Base-by-base conservation (phyloP, 2,888 invertebrate genomes). In the Cactoblastis cactorum region DNA sequence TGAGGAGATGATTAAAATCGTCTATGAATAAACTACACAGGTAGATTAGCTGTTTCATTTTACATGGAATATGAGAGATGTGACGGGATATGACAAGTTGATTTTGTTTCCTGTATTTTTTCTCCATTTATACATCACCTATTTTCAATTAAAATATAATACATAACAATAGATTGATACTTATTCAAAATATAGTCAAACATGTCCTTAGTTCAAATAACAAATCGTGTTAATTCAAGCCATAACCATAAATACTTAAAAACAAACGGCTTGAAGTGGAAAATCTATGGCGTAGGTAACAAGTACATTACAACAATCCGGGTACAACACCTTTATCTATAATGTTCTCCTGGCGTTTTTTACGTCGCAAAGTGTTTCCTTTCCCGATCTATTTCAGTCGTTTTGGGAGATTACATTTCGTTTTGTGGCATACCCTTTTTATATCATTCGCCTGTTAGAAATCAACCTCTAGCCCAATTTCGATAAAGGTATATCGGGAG, bases 351-450 rank as follows among this genome's bases (percentile, higher is more conserved):
- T 47, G 47, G 35, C 37, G 35, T 47, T 47, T 47, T 46, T 37
- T 37, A 45, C 35, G 47, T 47, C 22, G 24, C 24, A 47, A 35
- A 47, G 47, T 35, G 47, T 47, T 47, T 35, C 35, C 47, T 35
- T 35, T 35, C 47, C 47, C 47, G 35, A 47, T 47, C 47, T 47
- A 47, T 47, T 47, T 47, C 47, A 47, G 35, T 14, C 47, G 35
- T 47, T 47, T 47, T 47, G 37, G 45, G 47, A 47, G 47, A 47
- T 47, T 47, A 47, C 47, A 47, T 47, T 47, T 47, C 47, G 47
- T 47, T 47, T 47, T 47, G 47, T 47, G 47, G 35, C 47, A 22
- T 47, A 47, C 47, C 47, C 47, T 47, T 47, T 47, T 47, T 47
- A 47, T 47, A 46, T 46, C 45, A 47, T 47, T 47, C 47, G 35